Evolutionary conservation across 2,888 invertebrate genomes (phyloP).

Genomic region (Lobophora halterata): DNA sequence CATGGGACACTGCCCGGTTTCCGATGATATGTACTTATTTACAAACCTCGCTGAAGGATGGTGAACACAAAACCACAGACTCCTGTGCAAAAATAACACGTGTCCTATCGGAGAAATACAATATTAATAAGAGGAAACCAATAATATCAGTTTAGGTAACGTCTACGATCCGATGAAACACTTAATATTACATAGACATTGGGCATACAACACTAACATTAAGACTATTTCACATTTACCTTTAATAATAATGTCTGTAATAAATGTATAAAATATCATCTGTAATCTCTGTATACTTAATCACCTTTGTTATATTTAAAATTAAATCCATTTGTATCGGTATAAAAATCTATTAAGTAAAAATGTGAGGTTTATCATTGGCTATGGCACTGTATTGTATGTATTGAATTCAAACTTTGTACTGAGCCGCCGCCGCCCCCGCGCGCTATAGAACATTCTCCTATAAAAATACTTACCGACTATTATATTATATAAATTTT

Average conservation of each 20-base stretch:
- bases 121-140: constrained; percentile 38
- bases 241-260: constrained; percentile 79
- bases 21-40: constrained; percentile 70
- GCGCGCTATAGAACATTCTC: constrained; percentile 46
- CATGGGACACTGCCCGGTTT: constrained; percentile 54
- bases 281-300: constrained; percentile 81
- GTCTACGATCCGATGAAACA: constrained; percentile 20
- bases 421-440: constrained; percentile 51
- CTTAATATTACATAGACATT: constrained; percentile 54
- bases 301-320: constrained; percentile 80
- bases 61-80: constrained; percentile 26
- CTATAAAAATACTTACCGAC: constrained; percentile 78
- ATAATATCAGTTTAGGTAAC: constrained; percentile 31
- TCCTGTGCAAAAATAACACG: constrained; percentile 12
- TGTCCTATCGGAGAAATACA: constrained; percentile 21
- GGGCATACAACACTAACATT: constrained; percentile 67
- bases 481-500: too few species aligned
- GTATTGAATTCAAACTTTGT: constrained; percentile 76
- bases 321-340: constrained; percentile 81
- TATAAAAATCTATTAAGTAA: constrained; percentile 80
- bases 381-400: constrained; percentile 75
- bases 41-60: constrained; percentile 56
- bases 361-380: constrained; percentile 76
- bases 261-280: constrained; percentile 82
- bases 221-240: constrained; percentile 76